Evolutionary conservation across 2,888 invertebrate species (phyloP).

Genomic region (Torymus tubicola): DNA sequence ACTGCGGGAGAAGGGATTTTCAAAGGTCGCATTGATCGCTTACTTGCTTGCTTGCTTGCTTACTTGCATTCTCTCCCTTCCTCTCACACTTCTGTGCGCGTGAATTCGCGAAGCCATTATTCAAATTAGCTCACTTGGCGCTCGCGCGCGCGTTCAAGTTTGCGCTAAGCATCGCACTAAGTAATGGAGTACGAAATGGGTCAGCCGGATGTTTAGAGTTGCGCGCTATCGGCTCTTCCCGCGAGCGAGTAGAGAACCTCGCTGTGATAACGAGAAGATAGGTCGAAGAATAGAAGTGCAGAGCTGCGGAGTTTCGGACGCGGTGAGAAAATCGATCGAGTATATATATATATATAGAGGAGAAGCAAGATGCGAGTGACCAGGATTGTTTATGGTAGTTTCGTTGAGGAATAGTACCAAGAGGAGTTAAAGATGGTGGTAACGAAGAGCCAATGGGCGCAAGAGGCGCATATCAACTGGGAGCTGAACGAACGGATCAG

Average conservation of each 20-base stretch:
- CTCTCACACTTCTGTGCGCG: too few species aligned
- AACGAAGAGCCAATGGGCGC: conserved; percentile 53
- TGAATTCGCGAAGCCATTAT: conserved; percentile 12
- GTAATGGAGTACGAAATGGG: conserved; percentile 27
- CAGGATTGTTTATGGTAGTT: too few species aligned
- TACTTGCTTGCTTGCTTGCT: too few species aligned
- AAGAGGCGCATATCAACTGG: conserved; percentile 69
- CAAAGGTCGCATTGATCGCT: background rate
- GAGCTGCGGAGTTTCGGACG: too few species aligned
- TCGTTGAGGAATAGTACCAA: background rate
- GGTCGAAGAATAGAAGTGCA: too few species aligned
- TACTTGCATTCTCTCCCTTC: too few species aligned
- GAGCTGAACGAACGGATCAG: conserved; percentile 74
- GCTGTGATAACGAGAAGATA: too few species aligned
- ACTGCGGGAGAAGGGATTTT: background rate
- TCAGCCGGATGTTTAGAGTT: conserved; percentile 19
- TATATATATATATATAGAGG: too few species aligned
- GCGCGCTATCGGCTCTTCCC: too few species aligned
- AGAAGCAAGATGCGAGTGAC: too few species aligned
- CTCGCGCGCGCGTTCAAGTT: conserved; percentile 4
- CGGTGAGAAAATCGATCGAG: too few species aligned
- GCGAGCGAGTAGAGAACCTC: too few species aligned
- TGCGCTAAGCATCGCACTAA: conserved; percentile 7
- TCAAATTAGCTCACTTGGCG: conserved; percentile 31
- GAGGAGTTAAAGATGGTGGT: conserved; percentile 60